Conservation (phyloP, 2,113 vertebrate genomes). For the Crypturellus undulatus region DNA sequence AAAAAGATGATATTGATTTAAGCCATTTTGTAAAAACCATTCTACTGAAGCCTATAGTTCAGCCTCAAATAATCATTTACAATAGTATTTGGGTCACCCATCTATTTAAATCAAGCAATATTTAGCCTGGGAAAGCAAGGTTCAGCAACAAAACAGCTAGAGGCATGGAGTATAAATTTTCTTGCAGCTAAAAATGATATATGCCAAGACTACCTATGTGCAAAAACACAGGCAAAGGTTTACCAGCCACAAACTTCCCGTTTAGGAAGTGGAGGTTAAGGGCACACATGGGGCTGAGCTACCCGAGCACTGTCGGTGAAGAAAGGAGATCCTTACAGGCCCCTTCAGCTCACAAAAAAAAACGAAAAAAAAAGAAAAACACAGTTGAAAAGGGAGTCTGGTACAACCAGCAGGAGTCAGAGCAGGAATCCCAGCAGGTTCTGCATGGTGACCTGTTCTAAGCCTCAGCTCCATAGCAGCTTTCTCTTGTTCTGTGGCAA, state of each 20-base stretch:
- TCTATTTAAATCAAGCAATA: constrained; percentile 34
- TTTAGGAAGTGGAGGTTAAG: not conserved
- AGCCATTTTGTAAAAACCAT: not conserved
- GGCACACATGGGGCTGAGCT: fast-evolving
- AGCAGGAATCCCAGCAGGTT: not conserved
- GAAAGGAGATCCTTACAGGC: fast-evolving
- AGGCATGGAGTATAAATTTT: not conserved
- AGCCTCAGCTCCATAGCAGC: fast-evolving
- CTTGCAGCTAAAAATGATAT: not conserved
- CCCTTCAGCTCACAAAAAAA: fast-evolving
- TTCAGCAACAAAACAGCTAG: not conserved
- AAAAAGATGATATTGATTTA: not conserved
- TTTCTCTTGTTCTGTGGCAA: not conserved
- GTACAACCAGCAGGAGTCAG: not conserved
- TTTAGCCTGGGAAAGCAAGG: not conserved
- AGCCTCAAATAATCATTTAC: not conserved
- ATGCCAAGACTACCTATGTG: not conserved
- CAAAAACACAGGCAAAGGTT: not conserved
- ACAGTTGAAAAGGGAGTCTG: not conserved
- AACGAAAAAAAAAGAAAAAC: too few species aligned
- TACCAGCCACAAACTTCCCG: not conserved
- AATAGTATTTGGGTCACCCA: constrained; percentile 5
- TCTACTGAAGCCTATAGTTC: not conserved
- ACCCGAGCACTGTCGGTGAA: not conserved
- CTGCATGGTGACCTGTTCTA: not conserved